phyloP scores from a whole-genome alignment of 2,888 invertebrate species.

The Acutogordius australiensis region DNA sequence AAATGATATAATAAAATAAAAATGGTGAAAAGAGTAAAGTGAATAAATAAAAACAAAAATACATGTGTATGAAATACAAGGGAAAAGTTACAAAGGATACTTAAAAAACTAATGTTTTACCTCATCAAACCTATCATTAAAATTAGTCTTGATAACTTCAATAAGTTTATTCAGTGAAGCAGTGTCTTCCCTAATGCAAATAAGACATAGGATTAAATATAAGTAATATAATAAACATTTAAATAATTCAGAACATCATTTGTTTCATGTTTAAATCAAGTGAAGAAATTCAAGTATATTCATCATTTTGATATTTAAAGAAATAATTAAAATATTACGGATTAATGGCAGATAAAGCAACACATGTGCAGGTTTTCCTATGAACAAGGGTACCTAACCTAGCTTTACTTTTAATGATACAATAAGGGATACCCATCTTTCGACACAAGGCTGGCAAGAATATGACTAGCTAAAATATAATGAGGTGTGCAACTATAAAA shows the following conservation, averaged over 20 bases:
- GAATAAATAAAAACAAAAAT: too few species aligned
- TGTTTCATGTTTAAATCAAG: not conserved
- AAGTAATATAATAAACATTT: too few species aligned
- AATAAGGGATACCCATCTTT: constrained; percentile 99
- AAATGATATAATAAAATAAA: constrained; percentile 13
- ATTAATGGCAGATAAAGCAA: constrained; percentile 54
- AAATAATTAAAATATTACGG: constrained; percentile 22
- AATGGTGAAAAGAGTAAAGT: not conserved
- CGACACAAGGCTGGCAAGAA: constrained; percentile 91
- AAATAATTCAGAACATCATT: too few species aligned
- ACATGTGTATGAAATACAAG: too few species aligned
- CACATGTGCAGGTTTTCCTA: constrained; percentile 65
- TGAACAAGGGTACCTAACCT: constrained; percentile 72
- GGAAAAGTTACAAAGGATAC: too few species aligned
- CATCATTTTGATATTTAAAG: not conserved
- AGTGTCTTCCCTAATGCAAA: constrained; percentile 45
- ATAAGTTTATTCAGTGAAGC: constrained; percentile 60
- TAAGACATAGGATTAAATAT: constrained; percentile 15
- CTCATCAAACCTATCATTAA: constrained; percentile 89
- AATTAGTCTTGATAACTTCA: constrained; percentile 85
- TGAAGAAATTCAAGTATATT: constrained; percentile 8
- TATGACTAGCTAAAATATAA: constrained; percentile 53
- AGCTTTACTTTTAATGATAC: constrained; percentile 92
- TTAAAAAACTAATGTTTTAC: constrained; percentile 21
- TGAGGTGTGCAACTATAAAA: too few species aligned